Evolutionary conservation across 2,888 invertebrate genomes (phyloP).

Genomic region (Apoda limacodes): DNA sequence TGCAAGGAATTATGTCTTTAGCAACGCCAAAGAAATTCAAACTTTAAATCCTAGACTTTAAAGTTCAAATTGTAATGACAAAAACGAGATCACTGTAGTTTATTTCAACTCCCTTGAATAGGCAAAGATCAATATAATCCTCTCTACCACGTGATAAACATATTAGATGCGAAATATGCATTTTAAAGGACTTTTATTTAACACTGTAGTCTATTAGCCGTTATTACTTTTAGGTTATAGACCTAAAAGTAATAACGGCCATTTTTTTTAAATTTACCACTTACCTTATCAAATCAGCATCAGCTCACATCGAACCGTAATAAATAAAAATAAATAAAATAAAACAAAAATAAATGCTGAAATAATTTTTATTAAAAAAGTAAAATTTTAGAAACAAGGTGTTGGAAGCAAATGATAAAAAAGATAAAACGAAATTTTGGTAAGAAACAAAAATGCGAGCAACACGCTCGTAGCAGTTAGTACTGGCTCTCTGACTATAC

Average conservation of each 20-base stretch:
- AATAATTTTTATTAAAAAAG: conserved; percentile 21
- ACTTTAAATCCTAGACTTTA: conserved; percentile 20
- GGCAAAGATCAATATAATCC: conserved; percentile 36
- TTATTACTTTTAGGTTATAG: no score
- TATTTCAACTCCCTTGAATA: conserved; percentile 37
- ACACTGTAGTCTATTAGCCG: no score
- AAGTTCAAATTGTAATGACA: conserved; percentile 20
- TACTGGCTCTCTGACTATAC: conserved; percentile 55
- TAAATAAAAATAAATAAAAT: conserved; percentile 20
- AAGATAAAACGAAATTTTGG: conserved; percentile 28
- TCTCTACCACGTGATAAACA: conserved; percentile 28
- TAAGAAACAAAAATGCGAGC: conserved; percentile 29
- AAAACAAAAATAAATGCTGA: conserved; percentile 24
- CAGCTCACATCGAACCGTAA: conserved; percentile 36
- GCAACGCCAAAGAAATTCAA: conserved; percentile 16
- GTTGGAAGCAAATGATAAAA: conserved; percentile 17
- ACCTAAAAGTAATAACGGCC: no score
- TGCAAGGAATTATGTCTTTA: conserved; percentile 21
- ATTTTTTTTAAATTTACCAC: conserved; percentile 22
- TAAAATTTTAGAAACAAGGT: conserved; percentile 18
- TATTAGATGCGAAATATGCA: no score
- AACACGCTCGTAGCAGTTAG: conserved; percentile 28
- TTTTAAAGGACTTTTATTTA: no score
- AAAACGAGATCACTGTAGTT: conserved; percentile 23
- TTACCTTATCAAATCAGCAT: conserved; percentile 36